Conservation (phyloP, 1,140 invertebrate genomes). For the Drosophila fuyamai region DNA sequence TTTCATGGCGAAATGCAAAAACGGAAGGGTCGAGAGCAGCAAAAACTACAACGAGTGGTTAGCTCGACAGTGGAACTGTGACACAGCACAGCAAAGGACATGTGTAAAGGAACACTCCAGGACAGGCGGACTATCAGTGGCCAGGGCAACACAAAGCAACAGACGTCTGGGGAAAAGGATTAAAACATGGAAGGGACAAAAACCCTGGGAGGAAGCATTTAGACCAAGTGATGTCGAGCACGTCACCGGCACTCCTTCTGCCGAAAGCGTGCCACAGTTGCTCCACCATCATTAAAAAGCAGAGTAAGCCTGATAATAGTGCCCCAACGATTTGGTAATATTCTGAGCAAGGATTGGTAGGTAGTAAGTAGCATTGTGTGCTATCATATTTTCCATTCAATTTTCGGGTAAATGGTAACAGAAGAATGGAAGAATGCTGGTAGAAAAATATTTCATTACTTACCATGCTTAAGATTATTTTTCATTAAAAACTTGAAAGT, state of each 20-base stretch:
- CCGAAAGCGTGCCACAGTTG: not conserved
- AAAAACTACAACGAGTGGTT: constrained; percentile 56
- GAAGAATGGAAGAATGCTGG: too few species aligned
- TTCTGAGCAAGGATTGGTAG: too few species aligned
- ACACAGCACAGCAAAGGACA: constrained; percentile 53
- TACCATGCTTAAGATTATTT: too few species aligned
- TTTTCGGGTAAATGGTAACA: too few species aligned
- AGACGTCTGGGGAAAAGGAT: constrained; percentile 1
- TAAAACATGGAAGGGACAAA: not conserved
- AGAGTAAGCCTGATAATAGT: too few species aligned
- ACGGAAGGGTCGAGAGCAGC: constrained; percentile 6
- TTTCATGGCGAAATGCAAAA: constrained; percentile 39
- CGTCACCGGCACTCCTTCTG: constrained; percentile 12
- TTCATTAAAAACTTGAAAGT: too few species aligned
- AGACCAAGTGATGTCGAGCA: constrained; percentile 21
- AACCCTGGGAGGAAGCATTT: constrained; percentile 24
- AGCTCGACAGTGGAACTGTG: constrained; percentile 34
- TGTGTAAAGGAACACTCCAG: constrained; percentile 44
- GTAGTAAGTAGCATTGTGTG: too few species aligned
- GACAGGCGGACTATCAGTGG: constrained; percentile 31
- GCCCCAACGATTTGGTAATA: too few species aligned
- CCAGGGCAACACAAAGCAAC: not conserved
- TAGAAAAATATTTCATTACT: too few species aligned
- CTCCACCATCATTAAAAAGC: too few species aligned
- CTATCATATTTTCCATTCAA: too few species aligned